These are phyloP conservation scores for Leucania comma DNA, from an alignment of 2,888 invertebrate species.

Conservation along the genomic window DNA sequence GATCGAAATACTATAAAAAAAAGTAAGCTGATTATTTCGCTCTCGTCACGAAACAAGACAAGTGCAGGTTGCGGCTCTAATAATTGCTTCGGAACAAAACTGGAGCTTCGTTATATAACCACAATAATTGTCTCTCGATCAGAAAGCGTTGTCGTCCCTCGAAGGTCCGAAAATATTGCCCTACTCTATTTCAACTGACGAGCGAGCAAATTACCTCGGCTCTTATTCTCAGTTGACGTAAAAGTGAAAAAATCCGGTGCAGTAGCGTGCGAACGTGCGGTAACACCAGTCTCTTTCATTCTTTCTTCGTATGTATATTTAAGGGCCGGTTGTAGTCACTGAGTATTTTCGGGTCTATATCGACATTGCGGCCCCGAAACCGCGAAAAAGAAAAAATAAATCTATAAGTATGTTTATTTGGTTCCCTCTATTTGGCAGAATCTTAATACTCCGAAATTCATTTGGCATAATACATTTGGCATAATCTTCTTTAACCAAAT, in stretches of 20 bases:
- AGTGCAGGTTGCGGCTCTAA: conserved; percentile 77
- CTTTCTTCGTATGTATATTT: no score
- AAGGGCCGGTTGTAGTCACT: no score
- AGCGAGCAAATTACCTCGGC: conserved; percentile 68
- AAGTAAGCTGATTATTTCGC: conserved; percentile 69
- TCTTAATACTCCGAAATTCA: no score
- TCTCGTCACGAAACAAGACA: conserved; percentile 78
- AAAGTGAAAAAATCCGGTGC: conserved; percentile 76
- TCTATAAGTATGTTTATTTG: no score
- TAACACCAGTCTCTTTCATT: conserved; percentile 21
- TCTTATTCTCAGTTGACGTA: conserved; percentile 66
- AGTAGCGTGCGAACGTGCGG: conserved; percentile 43
- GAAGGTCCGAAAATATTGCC: conserved; percentile 72
- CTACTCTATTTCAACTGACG: conserved; percentile 78
- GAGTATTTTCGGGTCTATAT: no score
- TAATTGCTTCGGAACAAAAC: conserved; percentile 76
- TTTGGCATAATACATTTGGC: no score
- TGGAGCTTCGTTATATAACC: conserved; percentile 77
- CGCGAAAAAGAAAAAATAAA: no score
- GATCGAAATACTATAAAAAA: conserved; percentile 77
- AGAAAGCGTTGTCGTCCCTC: conserved; percentile 68
- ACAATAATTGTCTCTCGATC: conserved; percentile 74
- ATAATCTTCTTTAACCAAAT: no score
- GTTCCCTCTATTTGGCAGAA: no score
- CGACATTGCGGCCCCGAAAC: no score